Percentiles rank a stretch among this genome's conserved stretches.
These are phyloP conservation scores for Melanostigma gelatinosum DNA, from an alignment of 2,113 vertebrate genomes.

Conservation along the genomic window DNA sequence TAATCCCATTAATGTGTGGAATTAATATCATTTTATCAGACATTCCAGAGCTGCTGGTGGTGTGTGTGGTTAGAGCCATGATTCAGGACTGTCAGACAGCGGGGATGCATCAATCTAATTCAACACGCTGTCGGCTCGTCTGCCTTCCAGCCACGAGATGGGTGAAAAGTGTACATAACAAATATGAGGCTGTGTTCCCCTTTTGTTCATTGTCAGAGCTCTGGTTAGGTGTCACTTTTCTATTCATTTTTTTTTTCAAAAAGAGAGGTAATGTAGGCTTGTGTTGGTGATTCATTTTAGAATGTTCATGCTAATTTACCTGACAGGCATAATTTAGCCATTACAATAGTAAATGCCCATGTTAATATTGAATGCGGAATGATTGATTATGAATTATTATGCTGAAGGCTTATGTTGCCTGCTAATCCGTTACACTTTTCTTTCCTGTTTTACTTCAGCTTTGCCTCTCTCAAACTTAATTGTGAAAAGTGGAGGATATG, in stretches of 20 bases:
- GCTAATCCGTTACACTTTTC: neutral
- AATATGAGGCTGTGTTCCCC: constrained; percentile 56
- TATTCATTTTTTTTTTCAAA: neutral
- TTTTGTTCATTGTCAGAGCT: constrained; percentile 77
- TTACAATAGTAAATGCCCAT: neutral
- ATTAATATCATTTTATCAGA: constrained; percentile 99
- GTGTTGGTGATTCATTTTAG: neutral
- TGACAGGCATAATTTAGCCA: constrained; percentile 1
- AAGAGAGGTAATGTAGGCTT: neutral
- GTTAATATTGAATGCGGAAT: constrained; percentile 41
- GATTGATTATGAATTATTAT: constrained; percentile 29
- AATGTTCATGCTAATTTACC: constrained; percentile 26
- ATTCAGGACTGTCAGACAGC: constrained; percentile 82
- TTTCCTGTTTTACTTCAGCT: neutral
- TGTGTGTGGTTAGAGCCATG: constrained; percentile 89
- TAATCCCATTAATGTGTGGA: constrained; percentile 98
- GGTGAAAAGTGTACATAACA: constrained; percentile 59
- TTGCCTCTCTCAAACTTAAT: neutral
- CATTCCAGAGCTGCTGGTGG: constrained; percentile 93
- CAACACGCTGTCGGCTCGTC: constrained; percentile 53
- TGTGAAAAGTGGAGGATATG: neutral
- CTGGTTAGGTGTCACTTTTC: constrained; percentile 27
- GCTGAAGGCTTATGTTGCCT: neutral
- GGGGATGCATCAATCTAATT: constrained; percentile 77
- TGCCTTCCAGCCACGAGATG: constrained; percentile 61